Percentiles rank a stretch among this genome's conserved stretches.
phyloP scores from a whole-genome alignment of 2,113 vertebrate genomes.

The Rhinoptilus africanus region DNA sequence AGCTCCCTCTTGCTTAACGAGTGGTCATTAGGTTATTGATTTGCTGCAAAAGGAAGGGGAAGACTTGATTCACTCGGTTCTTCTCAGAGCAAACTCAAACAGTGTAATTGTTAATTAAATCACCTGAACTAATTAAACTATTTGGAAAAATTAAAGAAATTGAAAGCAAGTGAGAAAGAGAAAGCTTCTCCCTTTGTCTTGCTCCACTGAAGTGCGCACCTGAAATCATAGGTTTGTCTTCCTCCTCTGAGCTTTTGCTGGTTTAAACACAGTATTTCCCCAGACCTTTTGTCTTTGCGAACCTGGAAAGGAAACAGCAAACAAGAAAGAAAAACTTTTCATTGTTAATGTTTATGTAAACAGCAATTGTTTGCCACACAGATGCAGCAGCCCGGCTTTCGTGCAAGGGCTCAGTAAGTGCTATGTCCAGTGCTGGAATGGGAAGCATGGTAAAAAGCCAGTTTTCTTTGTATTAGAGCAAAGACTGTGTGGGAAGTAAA shows the following conservation, averaged over 20 bases:
- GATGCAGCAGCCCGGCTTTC: not conserved
- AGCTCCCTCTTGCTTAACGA: not conserved
- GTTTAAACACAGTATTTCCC: not conserved
- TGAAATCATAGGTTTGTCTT: not conserved
- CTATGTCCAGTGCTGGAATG: not conserved
- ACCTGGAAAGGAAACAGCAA: not conserved
- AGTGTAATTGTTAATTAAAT: not conserved
- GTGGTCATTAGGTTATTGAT: not conserved
- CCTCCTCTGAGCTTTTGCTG: not conserved
- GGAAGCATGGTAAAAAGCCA: not conserved
- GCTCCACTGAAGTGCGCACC: not conserved
- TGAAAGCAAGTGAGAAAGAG: not conserved
- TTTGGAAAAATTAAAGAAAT: not conserved
- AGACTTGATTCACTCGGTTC: not conserved
- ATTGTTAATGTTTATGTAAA: not conserved
- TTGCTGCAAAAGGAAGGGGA: not conserved
- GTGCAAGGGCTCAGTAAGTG: not conserved
- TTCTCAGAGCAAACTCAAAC: not conserved
- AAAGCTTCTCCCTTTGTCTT: not conserved
- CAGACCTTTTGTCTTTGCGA: not conserved
- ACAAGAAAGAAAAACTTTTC: not conserved
- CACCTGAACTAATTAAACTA: not conserved
- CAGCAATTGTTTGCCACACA: not conserved
- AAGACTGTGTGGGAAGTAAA: not conserved
- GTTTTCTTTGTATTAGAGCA: not conserved